These are phyloP conservation scores for Lophius americanus DNA, from an alignment of 2,797 vertebrate species.

Conservation along the genomic window DNA sequence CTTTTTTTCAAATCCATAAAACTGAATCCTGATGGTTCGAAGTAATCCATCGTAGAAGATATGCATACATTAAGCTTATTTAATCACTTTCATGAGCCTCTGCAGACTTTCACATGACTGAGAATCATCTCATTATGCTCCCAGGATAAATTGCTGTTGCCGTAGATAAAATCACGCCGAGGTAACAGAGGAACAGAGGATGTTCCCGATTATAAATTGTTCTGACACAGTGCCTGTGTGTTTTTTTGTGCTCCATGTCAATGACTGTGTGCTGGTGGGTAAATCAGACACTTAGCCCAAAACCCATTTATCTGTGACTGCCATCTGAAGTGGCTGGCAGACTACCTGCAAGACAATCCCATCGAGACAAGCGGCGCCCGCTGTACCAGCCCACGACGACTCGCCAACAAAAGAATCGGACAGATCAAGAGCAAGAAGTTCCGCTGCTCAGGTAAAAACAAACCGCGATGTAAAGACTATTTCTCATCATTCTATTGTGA, in stretches of 20 bases:
- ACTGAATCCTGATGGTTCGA: too few relatives aligned
- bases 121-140: too few relatives aligned
- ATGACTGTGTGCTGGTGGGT: constrained; percentile 19
- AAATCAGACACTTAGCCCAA: constrained; percentile 89
- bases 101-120: too few relatives aligned
- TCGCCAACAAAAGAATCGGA: constrained; percentile 98
- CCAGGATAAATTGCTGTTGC: too few relatives aligned
- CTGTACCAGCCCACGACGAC: constrained; percentile 94
- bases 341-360: constrained; percentile 97
- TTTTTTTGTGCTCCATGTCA: constrained; percentile 16
- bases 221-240: constrained; percentile 27
- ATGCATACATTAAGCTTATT: too few relatives aligned
- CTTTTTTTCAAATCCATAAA: too few relatives aligned
- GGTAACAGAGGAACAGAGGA: not conserved
- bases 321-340: constrained; percentile 98
- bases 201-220: not conserved
- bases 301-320: constrained; percentile 99
- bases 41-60: too few relatives aligned
- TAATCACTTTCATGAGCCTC: too few relatives aligned
- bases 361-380: constrained; percentile 98
- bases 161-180: not conserved
- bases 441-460: constrained; percentile 95
- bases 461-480: constrained; percentile 13
- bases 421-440: constrained; percentile 99
- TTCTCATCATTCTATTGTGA: constrained; percentile 2